A percentile compares a stretch with the other conserved stretches of the same genome.
phyloP scores from a whole-genome alignment of 2,797 vertebrate genomes.

The Scolopax rusticola region DNA sequence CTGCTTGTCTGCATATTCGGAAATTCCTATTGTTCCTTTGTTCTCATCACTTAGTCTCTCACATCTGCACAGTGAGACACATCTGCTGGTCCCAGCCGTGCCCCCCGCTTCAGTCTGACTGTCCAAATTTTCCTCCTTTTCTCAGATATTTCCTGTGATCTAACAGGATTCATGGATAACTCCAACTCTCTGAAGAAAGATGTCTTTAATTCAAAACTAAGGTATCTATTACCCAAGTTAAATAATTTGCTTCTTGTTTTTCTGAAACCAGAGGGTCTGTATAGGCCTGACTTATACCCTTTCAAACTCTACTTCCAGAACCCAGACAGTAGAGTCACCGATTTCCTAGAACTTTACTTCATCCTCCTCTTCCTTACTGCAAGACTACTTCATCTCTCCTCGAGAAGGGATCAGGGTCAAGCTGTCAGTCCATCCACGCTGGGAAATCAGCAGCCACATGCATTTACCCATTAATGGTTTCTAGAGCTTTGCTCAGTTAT shows the following conservation, averaged over 20 bases:
- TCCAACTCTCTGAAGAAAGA: background rate
- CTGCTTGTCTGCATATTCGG: background rate
- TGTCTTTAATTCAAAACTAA: background rate
- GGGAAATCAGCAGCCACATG: background rate
- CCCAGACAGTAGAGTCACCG: accelerated
- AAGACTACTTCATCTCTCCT: background rate
- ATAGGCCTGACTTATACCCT: background rate
- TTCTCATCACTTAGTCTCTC: background rate
- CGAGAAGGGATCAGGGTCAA: background rate
- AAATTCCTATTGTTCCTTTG: background rate
- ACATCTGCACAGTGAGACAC: background rate
- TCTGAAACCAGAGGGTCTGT: background rate
- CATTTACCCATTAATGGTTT: background rate
- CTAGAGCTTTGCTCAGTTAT: background rate
- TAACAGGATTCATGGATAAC: background rate
- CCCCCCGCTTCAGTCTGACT: background rate
- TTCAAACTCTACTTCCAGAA: background rate
- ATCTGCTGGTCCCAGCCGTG: background rate
- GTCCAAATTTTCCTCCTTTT: background rate
- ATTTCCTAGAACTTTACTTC: background rate
- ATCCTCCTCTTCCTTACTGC: background rate
- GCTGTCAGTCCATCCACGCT: background rate
- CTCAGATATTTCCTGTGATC: background rate
- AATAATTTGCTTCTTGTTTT: background rate
- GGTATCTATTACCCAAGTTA: background rate